Conservation (phyloP, 2,113 vertebrate species). For the Scatophagus argus region DNA sequence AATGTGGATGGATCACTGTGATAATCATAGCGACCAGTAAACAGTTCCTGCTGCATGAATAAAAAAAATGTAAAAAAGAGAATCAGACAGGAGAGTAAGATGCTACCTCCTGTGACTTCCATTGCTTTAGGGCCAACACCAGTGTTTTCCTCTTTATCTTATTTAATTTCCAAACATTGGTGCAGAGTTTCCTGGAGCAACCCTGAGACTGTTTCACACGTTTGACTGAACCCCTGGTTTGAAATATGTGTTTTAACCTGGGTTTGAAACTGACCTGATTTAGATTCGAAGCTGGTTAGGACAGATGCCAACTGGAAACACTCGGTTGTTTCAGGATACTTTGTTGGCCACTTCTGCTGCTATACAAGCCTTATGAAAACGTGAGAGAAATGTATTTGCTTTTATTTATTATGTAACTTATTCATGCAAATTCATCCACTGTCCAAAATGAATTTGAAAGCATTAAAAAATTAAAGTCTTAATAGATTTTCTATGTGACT, state of each 20-base stretch:
- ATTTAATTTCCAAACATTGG: constrained; percentile 62
- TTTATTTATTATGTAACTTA: constrained; percentile 83
- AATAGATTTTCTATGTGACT: constrained; percentile 81
- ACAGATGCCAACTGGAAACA: constrained; percentile 14
- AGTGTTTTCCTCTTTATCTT: constrained; percentile 54
- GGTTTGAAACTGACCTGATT: background rate
- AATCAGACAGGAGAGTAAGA: constrained; percentile 81
- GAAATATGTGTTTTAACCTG: constrained; percentile 15
- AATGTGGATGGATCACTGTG: constrained; percentile 64
- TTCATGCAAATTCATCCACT: constrained; percentile 68
- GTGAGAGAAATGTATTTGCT: constrained; percentile 57
- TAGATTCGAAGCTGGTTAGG: constrained; percentile 14
- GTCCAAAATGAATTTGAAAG: constrained; percentile 74
- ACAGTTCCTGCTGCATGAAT: constrained; percentile 57
- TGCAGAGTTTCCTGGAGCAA: constrained; percentile 46
- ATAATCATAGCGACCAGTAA: constrained; percentile 73
- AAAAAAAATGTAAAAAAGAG: constrained; percentile 49
- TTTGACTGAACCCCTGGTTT: constrained; percentile 22
- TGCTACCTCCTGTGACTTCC: constrained; percentile 82
- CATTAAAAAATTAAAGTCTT: constrained; percentile 85
- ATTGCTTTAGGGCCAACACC: constrained; percentile 69
- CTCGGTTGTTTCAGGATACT: constrained; percentile 35
- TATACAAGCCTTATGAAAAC: constrained; percentile 63
- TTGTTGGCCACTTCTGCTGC: constrained; percentile 65
- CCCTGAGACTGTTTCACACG: constrained; percentile 18